Evolutionary conservation across 2,888 invertebrate species (phyloP).

Genomic region (Coelopa pilipes): DNA sequence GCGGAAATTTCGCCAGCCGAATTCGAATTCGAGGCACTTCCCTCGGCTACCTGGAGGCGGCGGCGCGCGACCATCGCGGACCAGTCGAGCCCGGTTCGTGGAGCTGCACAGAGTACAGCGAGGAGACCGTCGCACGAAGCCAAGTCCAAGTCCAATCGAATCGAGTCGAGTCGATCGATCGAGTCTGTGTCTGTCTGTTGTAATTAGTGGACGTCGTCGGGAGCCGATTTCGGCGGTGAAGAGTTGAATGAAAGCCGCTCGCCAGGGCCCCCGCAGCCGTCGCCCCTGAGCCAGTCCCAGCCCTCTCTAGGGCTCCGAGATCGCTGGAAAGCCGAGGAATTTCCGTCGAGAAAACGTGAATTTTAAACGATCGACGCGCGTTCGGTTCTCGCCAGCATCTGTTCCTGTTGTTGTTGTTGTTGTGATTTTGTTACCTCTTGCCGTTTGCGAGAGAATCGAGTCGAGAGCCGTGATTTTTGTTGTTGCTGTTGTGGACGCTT

Average conservation of each 20-base stretch:
- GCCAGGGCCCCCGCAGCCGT: too few species aligned
- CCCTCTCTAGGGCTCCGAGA: not conserved
- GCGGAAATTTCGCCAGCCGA: slow-evolving; percentile 17
- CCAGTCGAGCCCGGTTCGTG: slow-evolving; percentile 48
- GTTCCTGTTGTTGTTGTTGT: not conserved
- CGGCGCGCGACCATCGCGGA: slow-evolving; percentile 36
- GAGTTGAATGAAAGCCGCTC: slow-evolving; percentile 11
- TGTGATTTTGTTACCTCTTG: not conserved
- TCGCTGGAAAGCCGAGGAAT: not conserved
- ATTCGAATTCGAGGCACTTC: slow-evolving; percentile 5
- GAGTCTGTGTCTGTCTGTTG: not conserved
- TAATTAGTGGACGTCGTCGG: not conserved
- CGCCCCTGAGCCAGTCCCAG: too few species aligned
- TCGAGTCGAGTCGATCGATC: not conserved
- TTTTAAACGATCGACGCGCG: not conserved
- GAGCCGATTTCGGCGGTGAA: slow-evolving; percentile 13
- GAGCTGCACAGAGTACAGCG: slow-evolving; percentile 37
- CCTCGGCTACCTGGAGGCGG: slow-evolving; percentile 19
- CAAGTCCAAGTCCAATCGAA: too few species aligned
- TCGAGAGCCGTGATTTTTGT: not conserved
- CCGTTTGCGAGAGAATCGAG: not conserved
- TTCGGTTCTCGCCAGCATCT: too few species aligned
- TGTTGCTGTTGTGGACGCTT: not conserved
- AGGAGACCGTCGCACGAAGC: not conserved
- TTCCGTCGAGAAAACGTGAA: not conserved